Conservation (phyloP, 2,797 vertebrate species). For the Threskiornis aethiopicus region DNA sequence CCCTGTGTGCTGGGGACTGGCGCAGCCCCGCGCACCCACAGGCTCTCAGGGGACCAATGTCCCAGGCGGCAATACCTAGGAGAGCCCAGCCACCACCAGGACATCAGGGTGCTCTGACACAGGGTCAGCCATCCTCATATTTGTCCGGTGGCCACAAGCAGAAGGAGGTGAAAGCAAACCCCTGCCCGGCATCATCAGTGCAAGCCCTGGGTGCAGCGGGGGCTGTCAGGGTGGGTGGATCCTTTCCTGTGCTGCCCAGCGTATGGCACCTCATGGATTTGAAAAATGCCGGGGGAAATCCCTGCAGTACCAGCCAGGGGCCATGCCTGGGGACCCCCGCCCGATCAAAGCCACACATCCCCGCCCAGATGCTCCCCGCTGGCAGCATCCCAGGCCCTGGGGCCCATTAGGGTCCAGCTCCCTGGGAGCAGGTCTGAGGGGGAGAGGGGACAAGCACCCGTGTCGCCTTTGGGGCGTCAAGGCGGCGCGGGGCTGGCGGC, state of each 20-base stretch:
- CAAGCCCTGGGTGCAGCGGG: fast-evolving
- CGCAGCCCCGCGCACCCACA: neutral
- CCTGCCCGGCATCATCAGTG: neutral
- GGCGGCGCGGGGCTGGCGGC: neutral
- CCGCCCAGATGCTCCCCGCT: fast-evolving
- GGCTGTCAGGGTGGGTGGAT: neutral
- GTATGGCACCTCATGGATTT: fast-evolving
- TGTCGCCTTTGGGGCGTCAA: fast-evolving
- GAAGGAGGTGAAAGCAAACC: neutral
- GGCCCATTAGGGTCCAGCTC: fast-evolving
- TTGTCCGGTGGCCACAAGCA: neutral
- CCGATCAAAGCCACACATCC: fast-evolving
- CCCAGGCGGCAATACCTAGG: too few relatives aligned
- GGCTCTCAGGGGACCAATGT: fast-evolving
- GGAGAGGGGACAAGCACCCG: fast-evolving
- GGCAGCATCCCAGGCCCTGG: fast-evolving
- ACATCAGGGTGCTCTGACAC: neutral
- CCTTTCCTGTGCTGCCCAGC: fast-evolving
- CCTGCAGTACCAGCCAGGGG: fast-evolving
- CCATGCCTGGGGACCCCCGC: neutral
- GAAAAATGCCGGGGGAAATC: neutral
- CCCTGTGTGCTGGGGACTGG: neutral
- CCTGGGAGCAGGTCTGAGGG: fast-evolving
- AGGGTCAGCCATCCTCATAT: fast-evolving
- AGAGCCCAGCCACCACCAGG: neutral